Evolutionary conservation across 64 coral and sea anemone species (phyloP).

Genomic region (Stichodactyla helianthus): DNA sequence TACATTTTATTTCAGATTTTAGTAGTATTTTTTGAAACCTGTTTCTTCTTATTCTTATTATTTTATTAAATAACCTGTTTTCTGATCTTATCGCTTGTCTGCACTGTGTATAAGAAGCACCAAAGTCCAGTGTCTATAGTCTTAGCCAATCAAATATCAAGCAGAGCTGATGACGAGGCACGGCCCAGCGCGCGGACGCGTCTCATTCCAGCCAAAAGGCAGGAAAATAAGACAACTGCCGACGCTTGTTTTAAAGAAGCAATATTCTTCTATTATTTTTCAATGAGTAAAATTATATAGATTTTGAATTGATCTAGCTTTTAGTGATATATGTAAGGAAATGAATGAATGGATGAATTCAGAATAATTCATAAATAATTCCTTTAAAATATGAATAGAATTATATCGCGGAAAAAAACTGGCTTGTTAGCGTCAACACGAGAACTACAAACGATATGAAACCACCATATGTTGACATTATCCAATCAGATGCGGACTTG

Average conservation of each 20-base stretch:
- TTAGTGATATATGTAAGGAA: background rate
- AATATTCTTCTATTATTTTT: too few relatives aligned
- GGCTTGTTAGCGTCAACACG: background rate
- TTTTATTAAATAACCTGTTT: too few relatives aligned
- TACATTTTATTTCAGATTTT: too few relatives aligned
- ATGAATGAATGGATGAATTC: background rate
- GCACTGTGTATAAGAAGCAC: background rate
- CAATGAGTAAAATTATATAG: too few relatives aligned
- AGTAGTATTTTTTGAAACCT: too few relatives aligned
- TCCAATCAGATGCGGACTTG: background rate
- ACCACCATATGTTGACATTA: background rate
- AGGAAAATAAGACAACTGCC: background rate
- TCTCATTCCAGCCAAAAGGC: background rate
- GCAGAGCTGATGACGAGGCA: background rate
- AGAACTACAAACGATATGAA: background rate
- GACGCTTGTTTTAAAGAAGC: background rate
- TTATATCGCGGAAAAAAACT: background rate
- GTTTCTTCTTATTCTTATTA: too few relatives aligned
- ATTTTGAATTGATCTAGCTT: too few relatives aligned
- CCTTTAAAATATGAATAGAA: too few relatives aligned
- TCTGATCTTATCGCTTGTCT: too few relatives aligned
- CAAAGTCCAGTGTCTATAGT: background rate
- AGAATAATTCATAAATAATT: background rate
- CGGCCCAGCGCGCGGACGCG: background rate
- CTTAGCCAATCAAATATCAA: constrained; percentile 1